A percentile compares a stretch with the other conserved stretches of the same genome.
Conservation (phyloP, 2,888 invertebrate species). For the Capitulum mitella region DNA sequence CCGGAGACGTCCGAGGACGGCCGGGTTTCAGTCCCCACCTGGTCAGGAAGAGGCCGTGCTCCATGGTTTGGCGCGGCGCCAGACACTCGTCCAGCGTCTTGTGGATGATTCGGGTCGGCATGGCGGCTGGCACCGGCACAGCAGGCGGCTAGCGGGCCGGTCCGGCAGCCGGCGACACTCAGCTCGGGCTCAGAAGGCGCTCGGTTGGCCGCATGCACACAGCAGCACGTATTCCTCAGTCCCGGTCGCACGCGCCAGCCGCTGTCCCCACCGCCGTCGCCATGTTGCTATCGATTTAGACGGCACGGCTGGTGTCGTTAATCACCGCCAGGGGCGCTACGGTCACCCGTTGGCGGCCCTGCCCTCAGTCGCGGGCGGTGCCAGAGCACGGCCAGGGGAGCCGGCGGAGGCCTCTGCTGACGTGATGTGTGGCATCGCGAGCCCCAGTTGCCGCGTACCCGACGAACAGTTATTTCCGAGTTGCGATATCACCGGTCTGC, state of each 20-base stretch:
- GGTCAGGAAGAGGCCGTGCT: conserved; percentile 21
- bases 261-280: not conserved
- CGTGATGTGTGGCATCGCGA: too few species aligned
- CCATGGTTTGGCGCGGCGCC: conserved; percentile 17
- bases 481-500: too few species aligned
- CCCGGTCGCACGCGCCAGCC: not conserved
- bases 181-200: not conserved
- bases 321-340: not conserved
- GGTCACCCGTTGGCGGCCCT: not conserved
- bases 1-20: not conserved
- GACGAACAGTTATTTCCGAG: too few species aligned
- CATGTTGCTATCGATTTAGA: conserved; percentile 6
- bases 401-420: too few species aligned
- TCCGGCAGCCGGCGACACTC: not conserved
- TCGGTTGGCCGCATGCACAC: not conserved
- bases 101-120: conserved; percentile 18
- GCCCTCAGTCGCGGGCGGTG: too few species aligned
- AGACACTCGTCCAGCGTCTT: conserved; percentile 19
- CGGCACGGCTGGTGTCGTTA: not conserved
- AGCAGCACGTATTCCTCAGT: not conserved
- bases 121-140: not conserved
- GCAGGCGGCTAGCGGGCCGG: not conserved
- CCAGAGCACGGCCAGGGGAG: too few species aligned
- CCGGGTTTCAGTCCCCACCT: not conserved
- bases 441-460: too few species aligned